These are phyloP conservation scores for Brachirus orientalis DNA, from an alignment of 2,113 vertebrate species.

Conservation along the genomic window DNA sequence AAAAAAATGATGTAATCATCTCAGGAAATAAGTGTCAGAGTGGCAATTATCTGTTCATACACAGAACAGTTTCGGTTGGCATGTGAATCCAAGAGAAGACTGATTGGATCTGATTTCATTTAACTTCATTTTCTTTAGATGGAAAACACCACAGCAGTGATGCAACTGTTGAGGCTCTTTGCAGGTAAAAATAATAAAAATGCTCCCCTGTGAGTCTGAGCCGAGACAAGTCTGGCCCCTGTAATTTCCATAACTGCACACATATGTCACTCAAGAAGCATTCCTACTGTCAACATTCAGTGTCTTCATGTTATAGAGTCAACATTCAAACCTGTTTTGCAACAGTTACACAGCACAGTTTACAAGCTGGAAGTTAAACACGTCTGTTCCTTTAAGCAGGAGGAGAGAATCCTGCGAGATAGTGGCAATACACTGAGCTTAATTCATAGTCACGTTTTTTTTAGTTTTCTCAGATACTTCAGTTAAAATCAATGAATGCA, in stretches of 20 bases:
- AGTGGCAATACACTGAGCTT: neutral
- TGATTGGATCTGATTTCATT: slow-evolving; percentile 27
- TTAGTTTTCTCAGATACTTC: neutral
- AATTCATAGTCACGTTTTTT: neutral
- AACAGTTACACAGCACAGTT: too few species aligned
- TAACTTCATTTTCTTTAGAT: slow-evolving; percentile 4
- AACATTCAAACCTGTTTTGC: slow-evolving; percentile 72
- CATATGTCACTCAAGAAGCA: slow-evolving; percentile 44
- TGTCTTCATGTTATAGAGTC: slow-evolving; percentile 13
- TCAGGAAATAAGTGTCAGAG: slow-evolving; percentile 28
- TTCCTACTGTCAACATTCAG: slow-evolving; percentile 50
- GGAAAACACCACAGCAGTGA: slow-evolving; percentile 6
- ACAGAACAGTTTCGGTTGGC: slow-evolving; percentile 14
- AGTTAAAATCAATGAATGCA: neutral
- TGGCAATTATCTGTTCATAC: slow-evolving; percentile 24
- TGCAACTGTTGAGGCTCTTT: slow-evolving; percentile 30
- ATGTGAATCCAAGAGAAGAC: slow-evolving; percentile 10
- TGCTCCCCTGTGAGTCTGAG: slow-evolving; percentile 3
- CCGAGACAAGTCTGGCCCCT: slow-evolving; percentile 34
- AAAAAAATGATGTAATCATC: slow-evolving; percentile 56
- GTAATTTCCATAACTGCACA: slow-evolving; percentile 46
- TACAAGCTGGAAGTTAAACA: slow-evolving; percentile 16
- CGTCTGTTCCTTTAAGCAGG: slow-evolving; percentile 10
- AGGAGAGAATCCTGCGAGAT: neutral
- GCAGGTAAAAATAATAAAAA: slow-evolving; percentile 4